These are phyloP conservation scores for Epizoanthus illoricatus DNA, from an alignment of 92 coral and sea anemone genomes.

Conservation along the genomic window DNA sequence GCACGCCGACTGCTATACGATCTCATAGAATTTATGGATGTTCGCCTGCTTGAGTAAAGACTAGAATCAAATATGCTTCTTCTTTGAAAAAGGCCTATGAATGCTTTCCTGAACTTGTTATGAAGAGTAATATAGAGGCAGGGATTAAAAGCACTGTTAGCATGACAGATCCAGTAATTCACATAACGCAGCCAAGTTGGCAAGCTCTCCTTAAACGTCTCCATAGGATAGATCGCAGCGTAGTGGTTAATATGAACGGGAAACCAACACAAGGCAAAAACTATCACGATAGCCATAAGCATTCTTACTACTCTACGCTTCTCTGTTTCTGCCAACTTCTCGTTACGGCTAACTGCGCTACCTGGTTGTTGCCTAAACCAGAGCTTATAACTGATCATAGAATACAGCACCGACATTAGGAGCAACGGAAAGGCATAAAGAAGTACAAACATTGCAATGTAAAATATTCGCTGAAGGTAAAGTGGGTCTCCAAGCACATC, in stretches of 20 bases:
- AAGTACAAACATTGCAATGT: slow-evolving; percentile 46
- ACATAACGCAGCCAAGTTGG: slow-evolving; percentile 51
- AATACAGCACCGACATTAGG: slow-evolving; percentile 57
- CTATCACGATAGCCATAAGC: slow-evolving; percentile 66
- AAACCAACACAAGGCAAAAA: slow-evolving; percentile 84
- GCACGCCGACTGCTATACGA: slow-evolving; percentile 1
- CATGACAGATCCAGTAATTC: slow-evolving; percentile 76
- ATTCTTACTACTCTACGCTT: slow-evolving; percentile 77
- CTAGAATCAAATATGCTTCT: slow-evolving; percentile 14
- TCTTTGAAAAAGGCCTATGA: slow-evolving; percentile 47
- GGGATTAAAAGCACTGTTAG: slow-evolving; percentile 79
- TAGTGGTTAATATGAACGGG: slow-evolving; percentile 71
- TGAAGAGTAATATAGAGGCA: slow-evolving; percentile 69
- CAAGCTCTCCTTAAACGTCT: slow-evolving; percentile 39
- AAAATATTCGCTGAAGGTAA: slow-evolving; percentile 48
- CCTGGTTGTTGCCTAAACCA: slow-evolving; percentile 70
- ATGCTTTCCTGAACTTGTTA: slow-evolving; percentile 65
- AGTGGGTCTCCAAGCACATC: slow-evolving; percentile 43
- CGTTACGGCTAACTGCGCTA: slow-evolving; percentile 43
- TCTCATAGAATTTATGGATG: background rate
- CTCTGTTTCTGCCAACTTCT: slow-evolving; percentile 38
- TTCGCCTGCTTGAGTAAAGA: background rate
- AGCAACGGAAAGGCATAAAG: slow-evolving; percentile 59
- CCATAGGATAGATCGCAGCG: slow-evolving; percentile 47
- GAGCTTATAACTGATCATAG: slow-evolving; percentile 53